Conservation (phyloP, 2,113 vertebrate genomes). For the Oncorhynchus gorbuscha region DNA sequence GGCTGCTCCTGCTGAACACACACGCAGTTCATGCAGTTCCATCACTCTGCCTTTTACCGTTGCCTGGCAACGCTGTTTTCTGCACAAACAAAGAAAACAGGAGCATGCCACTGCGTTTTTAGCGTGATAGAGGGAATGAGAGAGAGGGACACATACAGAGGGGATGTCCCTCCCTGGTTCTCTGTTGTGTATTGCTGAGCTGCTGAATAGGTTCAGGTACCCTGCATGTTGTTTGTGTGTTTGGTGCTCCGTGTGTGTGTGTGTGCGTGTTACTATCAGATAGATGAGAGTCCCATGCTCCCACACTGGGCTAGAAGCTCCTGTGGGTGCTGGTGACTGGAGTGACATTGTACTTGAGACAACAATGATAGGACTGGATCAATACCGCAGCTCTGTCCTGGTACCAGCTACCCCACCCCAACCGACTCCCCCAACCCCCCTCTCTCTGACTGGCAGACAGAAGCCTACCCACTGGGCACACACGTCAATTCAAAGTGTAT, state of each 20-base stretch:
- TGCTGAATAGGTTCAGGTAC: neutral
- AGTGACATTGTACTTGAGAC: neutral
- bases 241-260: neutral
- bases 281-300: neutral
- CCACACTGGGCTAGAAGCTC: slow-evolving; percentile 50
- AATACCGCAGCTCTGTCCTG: neutral
- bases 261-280: too few species aligned
- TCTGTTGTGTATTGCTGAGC: slow-evolving; percentile 16
- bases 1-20: neutral
- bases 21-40: neutral
- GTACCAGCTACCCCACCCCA: neutral
- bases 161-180: slow-evolving; percentile 6
- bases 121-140: slow-evolving; percentile 12
- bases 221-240: slow-evolving; percentile 12
- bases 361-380: neutral
- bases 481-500: too few species aligned
- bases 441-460: too few species aligned
- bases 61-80: slow-evolving; percentile 69
- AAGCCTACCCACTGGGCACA: too few species aligned
- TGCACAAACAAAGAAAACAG: slow-evolving; percentile 45
- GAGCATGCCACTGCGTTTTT: slow-evolving; percentile 18
- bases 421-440: too few species aligned
- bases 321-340: slow-evolving; percentile 41
- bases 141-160: slow-evolving; percentile 1
- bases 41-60: slow-evolving; percentile 47